Evolutionary conservation across 2,113 vertebrate species (phyloP).

Genomic region (Egretta garzetta): DNA sequence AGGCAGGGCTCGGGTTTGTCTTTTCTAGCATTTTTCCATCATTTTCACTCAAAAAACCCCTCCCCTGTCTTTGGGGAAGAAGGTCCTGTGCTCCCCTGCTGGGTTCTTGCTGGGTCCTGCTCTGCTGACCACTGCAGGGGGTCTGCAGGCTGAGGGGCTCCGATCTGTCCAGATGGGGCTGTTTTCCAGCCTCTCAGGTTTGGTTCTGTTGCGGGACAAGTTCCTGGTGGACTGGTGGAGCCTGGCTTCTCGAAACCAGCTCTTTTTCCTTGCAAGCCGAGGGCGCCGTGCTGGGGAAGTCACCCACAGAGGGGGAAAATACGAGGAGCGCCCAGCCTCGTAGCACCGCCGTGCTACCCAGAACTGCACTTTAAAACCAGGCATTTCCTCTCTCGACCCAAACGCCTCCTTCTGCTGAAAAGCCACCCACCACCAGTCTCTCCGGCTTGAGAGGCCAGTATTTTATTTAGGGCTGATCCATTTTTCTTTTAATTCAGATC

Average conservation of each 20-base stretch:
- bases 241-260: not conserved
- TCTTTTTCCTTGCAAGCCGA: not conserved
- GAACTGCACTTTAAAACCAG: not conserved
- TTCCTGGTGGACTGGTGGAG: not conserved
- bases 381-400: not conserved
- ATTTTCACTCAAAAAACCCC: not conserved
- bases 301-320: not conserved
- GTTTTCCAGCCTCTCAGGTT: not conserved
- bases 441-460: not conserved
- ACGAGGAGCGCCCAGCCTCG: fast-evolving
- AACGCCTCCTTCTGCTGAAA: not conserved
- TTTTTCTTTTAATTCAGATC: constrained; percentile 73
- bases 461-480: constrained; percentile 49
- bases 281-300: fast-evolving
- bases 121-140: not conserved
- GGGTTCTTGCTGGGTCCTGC: not conserved
- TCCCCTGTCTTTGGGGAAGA: not conserved
- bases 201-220: not conserved
- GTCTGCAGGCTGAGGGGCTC: not conserved
- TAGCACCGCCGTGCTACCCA: not conserved
- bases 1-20: not conserved
- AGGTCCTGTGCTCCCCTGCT: fast-evolving
- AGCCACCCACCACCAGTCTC: not conserved
- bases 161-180: fast-evolving
- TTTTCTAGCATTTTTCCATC: not conserved